phyloP scores from a whole-genome alignment of 2,888 invertebrate genomes.

The Arrhopalites spinosus region DNA sequence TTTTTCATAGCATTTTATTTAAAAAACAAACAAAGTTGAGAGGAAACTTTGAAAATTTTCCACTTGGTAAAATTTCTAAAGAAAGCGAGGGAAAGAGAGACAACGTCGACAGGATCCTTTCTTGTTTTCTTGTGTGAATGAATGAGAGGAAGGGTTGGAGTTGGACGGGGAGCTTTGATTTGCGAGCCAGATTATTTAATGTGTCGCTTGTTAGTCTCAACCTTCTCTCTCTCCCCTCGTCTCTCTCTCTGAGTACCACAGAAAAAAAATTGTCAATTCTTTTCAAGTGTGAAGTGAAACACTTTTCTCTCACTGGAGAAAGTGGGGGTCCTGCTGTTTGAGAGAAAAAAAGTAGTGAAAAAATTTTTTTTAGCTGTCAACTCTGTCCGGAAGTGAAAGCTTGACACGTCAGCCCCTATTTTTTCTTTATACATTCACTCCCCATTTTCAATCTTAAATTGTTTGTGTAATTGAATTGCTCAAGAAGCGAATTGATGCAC shows the following conservation, averaged over 20 bases:
- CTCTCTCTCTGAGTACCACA: background rate
- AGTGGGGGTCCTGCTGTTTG: background rate
- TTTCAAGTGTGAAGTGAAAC: conserved; percentile 1
- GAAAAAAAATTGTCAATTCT: background rate
- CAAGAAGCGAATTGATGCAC: too few species aligned
- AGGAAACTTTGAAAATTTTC: too few species aligned
- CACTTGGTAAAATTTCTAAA: too few species aligned
- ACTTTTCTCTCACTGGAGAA: too few species aligned
- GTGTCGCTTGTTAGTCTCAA: background rate
- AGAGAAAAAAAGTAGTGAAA: background rate
- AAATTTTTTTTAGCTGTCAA: background rate
- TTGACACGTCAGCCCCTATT: background rate
- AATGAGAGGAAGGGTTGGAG: background rate
- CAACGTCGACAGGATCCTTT: too few species aligned
- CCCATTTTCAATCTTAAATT: too few species aligned
- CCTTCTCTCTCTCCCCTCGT: background rate
- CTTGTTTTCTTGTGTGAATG: too few species aligned
- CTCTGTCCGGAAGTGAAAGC: conserved; percentile 1
- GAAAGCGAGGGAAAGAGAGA: too few species aligned
- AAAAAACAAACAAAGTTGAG: too few species aligned
- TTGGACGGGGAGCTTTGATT: background rate
- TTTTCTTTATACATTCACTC: background rate
- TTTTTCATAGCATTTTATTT: too few species aligned
- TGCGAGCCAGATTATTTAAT: too few species aligned
- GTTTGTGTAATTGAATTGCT: too few species aligned